Base-by-base conservation (phyloP, 1,140 invertebrate species). In the Cydia strobilella region DNA sequence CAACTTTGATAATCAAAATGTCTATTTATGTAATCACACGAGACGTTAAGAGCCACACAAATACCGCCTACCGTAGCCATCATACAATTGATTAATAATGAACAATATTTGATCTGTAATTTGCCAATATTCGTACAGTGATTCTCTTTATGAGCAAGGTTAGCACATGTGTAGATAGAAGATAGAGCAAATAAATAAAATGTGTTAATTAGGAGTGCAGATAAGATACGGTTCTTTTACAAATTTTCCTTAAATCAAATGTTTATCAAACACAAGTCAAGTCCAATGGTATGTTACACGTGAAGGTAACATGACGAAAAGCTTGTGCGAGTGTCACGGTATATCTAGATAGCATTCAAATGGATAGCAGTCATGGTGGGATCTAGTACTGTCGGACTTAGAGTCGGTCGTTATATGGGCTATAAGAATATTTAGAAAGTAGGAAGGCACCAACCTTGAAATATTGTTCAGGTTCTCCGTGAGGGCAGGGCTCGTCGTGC, bases 401-500 rank as follows among this genome's bases (percentile, higher is more conserved):
- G 25, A 35, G 31, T 6, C 31, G 31, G 31, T 35, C 31, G 7
- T 39, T 10, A 10, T 10, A 39, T 39, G 35, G 9, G 66, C 6
- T 25, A 10, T 42, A 15, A 42, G 4, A 10, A 39, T 20, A 5
- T 75, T 48, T 74, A 23, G 0, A 42, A 25, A 39, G 42, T 74
- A 63, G 54, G 39, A 25, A 45, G 15, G 18, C 27, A 25, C 27
- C 80, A 80, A 92, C 90, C 88, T 90, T 92, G 82, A 92, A 92
- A 25, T 88, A 87, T 62, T 84, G 76, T 77, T 91, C 90, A 42
- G 90, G 88, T 66, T 84, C 83, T 73, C 85, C 82, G 6, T 88
- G 74, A 74, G 86, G 85, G 73, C 80, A 84, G 48, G 89, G 84
- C 74, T 81, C 80, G 27, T 75, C 74, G 66, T 27, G 35, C 72